Percentiles rank a stretch among this genome's conserved stretches.
These are phyloP conservation scores for Epizoanthus ramosus DNA, from an alignment of 92 coral and sea anemone genomes.

Conservation along the genomic window DNA sequence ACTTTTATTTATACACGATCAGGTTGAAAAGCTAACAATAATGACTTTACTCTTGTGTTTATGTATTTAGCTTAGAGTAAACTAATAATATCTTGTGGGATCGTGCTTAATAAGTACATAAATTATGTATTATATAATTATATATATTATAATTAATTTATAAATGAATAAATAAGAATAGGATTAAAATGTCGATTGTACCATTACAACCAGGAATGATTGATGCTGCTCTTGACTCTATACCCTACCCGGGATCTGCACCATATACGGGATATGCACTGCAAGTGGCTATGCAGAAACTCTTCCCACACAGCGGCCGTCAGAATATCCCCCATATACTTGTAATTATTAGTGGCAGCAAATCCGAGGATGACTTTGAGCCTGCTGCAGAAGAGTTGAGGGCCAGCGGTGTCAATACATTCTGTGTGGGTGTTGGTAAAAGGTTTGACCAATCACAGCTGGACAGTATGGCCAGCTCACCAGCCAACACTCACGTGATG, in stretches of 20 bases:
- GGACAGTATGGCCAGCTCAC: conserved; percentile 75
- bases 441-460: conserved; percentile 73
- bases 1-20: too few relatives aligned
- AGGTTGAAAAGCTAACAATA: too few relatives aligned
- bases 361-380: conserved; percentile 74
- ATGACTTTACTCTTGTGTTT: too few relatives aligned
- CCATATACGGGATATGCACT: conserved; percentile 78
- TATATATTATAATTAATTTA: too few relatives aligned
- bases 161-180: too few relatives aligned
- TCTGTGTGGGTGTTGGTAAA: conserved; percentile 83
- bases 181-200: not conserved
- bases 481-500: conserved; percentile 66
- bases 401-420: conserved; percentile 74
- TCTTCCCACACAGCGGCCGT: conserved; percentile 79
- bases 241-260: conserved; percentile 75
- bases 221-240: conserved; percentile 64
- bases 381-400: conserved; percentile 78
- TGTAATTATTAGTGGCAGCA: conserved; percentile 76
- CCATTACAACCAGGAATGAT: conserved; percentile 32
- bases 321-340: conserved; percentile 61
- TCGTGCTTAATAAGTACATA: too few relatives aligned
- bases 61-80: too few relatives aligned
- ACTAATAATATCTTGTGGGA: too few relatives aligned
- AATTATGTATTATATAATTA: too few relatives aligned
- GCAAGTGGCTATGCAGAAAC: conserved; percentile 61